Percentiles rank a stretch among this genome's conserved stretches.
phyloP scores from a whole-genome alignment of 2,113 vertebrate species.

The Scatophagus argus region DNA sequence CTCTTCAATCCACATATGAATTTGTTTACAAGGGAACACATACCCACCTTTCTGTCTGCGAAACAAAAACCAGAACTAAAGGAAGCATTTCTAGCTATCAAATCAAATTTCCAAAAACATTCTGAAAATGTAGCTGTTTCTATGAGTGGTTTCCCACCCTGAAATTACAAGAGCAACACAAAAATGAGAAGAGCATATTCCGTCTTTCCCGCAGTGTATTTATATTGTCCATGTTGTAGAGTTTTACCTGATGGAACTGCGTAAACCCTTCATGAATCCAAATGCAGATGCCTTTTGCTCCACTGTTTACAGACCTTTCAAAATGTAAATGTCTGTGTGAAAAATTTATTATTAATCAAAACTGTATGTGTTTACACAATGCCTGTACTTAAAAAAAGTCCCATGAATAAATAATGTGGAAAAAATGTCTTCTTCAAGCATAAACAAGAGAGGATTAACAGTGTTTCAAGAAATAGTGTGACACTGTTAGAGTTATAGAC shows the following conservation, averaged over 20 bases:
- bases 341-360: slow-evolving; percentile 25
- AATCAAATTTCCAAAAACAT: background rate
- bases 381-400: background rate
- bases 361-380: slow-evolving; percentile 19
- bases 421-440: slow-evolving; percentile 13
- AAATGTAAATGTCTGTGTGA: slow-evolving; percentile 26
- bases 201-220: background rate
- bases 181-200: slow-evolving; percentile 19
- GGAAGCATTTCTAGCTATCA: slow-evolving; percentile 20
- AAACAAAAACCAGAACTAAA: slow-evolving; percentile 25
- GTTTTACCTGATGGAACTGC: background rate
- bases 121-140: background rate
- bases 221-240: background rate
- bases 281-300: background rate
- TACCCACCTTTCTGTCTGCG: slow-evolving; percentile 15
- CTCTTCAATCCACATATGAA: slow-evolving; percentile 19
- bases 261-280: slow-evolving; percentile 20
- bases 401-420: slow-evolving; percentile 18
- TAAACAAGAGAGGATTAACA: background rate
- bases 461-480: slow-evolving; percentile 17
- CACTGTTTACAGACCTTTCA: slow-evolving; percentile 20
- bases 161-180: background rate
- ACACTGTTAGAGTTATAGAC: slow-evolving; percentile 6
- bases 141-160: background rate
- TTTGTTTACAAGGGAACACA: slow-evolving; percentile 18